phyloP scores from a whole-genome alignment of 2,113 vertebrate species.

The Alosa alosa region DNA sequence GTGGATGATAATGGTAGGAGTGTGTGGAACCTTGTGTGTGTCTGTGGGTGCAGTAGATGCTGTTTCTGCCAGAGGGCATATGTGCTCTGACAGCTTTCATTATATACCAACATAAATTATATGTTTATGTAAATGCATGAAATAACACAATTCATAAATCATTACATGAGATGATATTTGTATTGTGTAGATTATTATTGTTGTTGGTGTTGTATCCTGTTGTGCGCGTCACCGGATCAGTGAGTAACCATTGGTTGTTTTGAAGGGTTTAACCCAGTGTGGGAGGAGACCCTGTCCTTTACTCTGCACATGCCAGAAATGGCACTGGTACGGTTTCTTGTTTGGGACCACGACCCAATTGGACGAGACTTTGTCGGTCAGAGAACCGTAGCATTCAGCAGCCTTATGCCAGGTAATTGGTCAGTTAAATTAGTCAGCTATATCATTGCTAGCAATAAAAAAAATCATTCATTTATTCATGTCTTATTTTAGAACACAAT shows the following conservation, averaged over 20 bases:
- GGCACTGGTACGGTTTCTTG: slow-evolving; percentile 90
- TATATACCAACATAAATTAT: background rate
- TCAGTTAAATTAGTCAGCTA: background rate
- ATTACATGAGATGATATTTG: background rate
- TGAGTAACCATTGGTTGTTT: background rate
- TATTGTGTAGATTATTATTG: background rate
- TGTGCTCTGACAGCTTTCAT: background rate
- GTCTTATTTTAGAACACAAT: background rate
- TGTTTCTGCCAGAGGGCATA: background rate
- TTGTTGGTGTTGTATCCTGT: background rate
- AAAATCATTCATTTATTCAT: too few species aligned
- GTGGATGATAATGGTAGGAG: slow-evolving; percentile 93
- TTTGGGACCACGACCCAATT: slow-evolving; percentile 98
- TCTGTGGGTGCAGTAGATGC: background rate
- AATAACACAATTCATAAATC: background rate
- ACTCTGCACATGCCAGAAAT: slow-evolving; percentile 95
- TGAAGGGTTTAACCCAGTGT: slow-evolving; percentile 95
- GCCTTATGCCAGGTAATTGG: slow-evolving; percentile 85
- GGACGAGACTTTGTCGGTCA: slow-evolving; percentile 96
- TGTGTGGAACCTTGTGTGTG: background rate
- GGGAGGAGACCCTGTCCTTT: slow-evolving; percentile 96
- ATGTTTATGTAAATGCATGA: background rate
- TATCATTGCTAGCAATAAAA: too few species aligned
- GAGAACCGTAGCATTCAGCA: slow-evolving; percentile 92
- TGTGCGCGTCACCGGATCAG: background rate